Base-by-base conservation (phyloP, 64 coral and sea anemone species). In the Actinia tenebrosa region DNA sequence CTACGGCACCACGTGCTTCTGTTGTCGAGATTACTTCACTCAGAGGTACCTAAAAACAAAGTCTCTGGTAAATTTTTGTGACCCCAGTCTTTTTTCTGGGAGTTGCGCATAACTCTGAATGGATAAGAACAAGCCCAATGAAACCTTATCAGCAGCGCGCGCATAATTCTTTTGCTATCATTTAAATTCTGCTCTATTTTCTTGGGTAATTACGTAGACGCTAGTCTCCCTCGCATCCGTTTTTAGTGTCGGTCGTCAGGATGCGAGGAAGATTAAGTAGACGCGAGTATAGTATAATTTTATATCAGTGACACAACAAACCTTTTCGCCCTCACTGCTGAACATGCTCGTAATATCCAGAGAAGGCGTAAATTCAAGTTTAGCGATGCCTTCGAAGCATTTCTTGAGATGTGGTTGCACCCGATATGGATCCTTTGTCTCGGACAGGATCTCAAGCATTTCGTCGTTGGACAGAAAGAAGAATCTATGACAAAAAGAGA, bases 381-480 rank as follows among this genome's bases (percentile, higher is more conserved):
- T 99, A 47, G 97, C 97, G 52, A 99, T 95, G 14, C 97, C 97
- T 79, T 99, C 97, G 88, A 99, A 99, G 61, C 97, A 99, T 66
- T 99, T 99, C 90, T 99, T 99, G 44, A 99, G 86, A 93, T 99
- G 97, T 61, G 97, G 97, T 52, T 99, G 97, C 3, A 99, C 97
- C 11, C 97, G 90, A 84, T 95, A 99, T 3, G 97, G 97, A 80
- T 99, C 97, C 78, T 99, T 99, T 22, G 97, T 99, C 91, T 99
- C 97, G 44, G 97, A 99, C 86, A 99, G 63, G 86, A 99, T 99
- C 83, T 99, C 97, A 80, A 99, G 84, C 97, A 99, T 99, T 56
- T 99, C 97, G 88, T 99, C 97, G 53, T 99, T 99, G 9, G 97
- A 99, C 86, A 99, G 86, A 58, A 99, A 99, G 91, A 99, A 99